Conservation (phyloP, 37 sponge, comb jelly and placozoan genomes). For the Beroe ovata region DNA sequence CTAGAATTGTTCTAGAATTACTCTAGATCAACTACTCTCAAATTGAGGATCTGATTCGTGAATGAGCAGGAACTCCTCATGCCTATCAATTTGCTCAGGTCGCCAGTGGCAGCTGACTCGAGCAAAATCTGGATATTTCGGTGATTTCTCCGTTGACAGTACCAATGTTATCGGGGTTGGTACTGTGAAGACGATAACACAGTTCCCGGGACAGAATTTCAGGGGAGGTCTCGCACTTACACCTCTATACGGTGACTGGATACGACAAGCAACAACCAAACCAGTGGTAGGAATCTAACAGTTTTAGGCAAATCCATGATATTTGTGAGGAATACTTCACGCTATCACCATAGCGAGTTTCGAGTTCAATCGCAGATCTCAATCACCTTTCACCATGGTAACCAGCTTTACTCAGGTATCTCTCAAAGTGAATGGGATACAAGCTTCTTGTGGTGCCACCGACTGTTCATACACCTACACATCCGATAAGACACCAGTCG, state of each 20-base stretch:
- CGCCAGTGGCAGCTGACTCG: constrained; percentile 14
- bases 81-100: not conserved
- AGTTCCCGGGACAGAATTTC: not conserved
- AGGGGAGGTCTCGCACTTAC: constrained; percentile 63
- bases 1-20: too few relatives aligned
- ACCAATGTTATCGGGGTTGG: constrained; percentile 46
- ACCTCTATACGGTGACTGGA: constrained; percentile 45
- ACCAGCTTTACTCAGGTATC: not conserved
- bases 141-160: constrained; percentile 7
- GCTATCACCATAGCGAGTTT: too few relatives aligned
- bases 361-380: too few relatives aligned
- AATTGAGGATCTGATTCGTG: too few relatives aligned
- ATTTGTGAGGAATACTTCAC: too few relatives aligned
- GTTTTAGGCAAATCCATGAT: too few relatives aligned
- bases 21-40: too few relatives aligned
- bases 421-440: constrained; percentile 21
- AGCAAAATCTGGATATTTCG: constrained; percentile 5
- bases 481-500: not conserved
- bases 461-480: not conserved
- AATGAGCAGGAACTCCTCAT: too few relatives aligned
- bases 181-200: not conserved
- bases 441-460: not conserved
- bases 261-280: not conserved
- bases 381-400: too few relatives aligned
- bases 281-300: too few relatives aligned